Conservation (phyloP, 2,888 invertebrate species). For the Sphinx pinastri region DNA sequence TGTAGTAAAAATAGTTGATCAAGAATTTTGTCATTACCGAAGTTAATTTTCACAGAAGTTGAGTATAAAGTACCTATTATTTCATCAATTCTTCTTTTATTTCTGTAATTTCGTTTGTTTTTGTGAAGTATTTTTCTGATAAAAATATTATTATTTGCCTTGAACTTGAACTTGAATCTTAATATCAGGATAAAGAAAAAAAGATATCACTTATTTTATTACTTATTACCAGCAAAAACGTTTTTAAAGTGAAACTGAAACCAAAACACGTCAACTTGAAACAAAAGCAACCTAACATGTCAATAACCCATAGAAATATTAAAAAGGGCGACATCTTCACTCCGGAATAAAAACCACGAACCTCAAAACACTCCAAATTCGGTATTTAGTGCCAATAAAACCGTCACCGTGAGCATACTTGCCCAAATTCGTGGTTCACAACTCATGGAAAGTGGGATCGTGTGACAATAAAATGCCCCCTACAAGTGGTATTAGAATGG, state of each 20-base stretch:
- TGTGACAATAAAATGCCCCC: slow-evolving; percentile 79
- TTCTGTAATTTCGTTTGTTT: neutral
- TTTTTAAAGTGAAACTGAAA: neutral
- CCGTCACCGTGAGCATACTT: slow-evolving; percentile 73
- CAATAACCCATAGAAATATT: slow-evolving; percentile 41
- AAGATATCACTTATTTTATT: neutral
- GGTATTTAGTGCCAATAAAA: slow-evolving; percentile 75
- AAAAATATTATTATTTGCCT: too few species aligned
- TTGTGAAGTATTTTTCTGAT: neutral
- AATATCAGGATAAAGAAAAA: neutral
- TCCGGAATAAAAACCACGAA: slow-evolving; percentile 60
- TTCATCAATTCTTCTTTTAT: neutral
- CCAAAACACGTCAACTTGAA: neutral
- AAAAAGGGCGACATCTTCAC: slow-evolving; percentile 19
- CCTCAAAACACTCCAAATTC: slow-evolving; percentile 71
- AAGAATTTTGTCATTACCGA: slow-evolving; percentile 37
- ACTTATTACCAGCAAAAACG: neutral
- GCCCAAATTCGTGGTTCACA: slow-evolving; percentile 68
- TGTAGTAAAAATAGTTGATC: slow-evolving; percentile 47
- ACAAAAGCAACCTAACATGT: slow-evolving; percentile 29
- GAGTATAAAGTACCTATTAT: neutral
- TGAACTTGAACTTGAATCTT: neutral
- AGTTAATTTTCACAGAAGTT: neutral
- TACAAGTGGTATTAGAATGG: slow-evolving; percentile 78
- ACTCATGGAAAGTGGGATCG: slow-evolving; percentile 70